These are phyloP conservation scores for Andrena bucephala DNA, from an alignment of 2,888 invertebrate genomes.

Conservation along the genomic window DNA sequence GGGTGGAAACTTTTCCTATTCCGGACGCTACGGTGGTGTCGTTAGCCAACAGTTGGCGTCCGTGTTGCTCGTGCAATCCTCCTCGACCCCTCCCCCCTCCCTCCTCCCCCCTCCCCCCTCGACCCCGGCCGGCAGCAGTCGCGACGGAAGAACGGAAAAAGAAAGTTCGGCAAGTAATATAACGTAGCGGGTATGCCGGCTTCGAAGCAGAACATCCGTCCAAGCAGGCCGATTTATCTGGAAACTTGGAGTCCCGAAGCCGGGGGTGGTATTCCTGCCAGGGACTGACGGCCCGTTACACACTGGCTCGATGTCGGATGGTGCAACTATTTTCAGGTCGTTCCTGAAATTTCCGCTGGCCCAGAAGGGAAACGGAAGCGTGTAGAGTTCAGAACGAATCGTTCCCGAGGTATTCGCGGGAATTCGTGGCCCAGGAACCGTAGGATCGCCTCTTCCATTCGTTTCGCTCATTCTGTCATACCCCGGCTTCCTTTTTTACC, in stretches of 20 bases:
- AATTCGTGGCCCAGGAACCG: background rate
- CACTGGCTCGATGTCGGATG: background rate
- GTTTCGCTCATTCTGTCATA: background rate
- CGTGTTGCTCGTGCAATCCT: background rate
- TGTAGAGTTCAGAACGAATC: conserved; percentile 58
- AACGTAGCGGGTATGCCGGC: conserved; percentile 63
- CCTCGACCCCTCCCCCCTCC: background rate
- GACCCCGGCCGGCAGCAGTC: conserved; percentile 28
- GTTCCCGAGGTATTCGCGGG: conserved; percentile 55
- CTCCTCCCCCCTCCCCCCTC: background rate
- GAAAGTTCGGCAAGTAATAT: conserved; percentile 79
- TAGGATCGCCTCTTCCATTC: background rate
- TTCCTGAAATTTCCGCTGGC: conserved; percentile 30
- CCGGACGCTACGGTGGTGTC: conserved; percentile 40
- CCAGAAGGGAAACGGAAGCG: conserved; percentile 21
- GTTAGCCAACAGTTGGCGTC: conserved; percentile 65
- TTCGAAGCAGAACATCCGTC: conserved; percentile 66
- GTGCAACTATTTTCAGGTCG: conserved; percentile 52
- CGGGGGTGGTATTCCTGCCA: conserved; percentile 16
- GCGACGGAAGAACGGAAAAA: conserved; percentile 40
- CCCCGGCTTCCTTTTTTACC: conserved; percentile 16
- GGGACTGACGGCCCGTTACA: conserved; percentile 48
- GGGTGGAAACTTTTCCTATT: conserved; percentile 57
- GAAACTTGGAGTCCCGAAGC: conserved; percentile 69
- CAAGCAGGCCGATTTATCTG: conserved; percentile 75